Evolutionary conservation across 2,888 invertebrate genomes (phyloP).

Genomic region (Eupithecia exiguata): DNA sequence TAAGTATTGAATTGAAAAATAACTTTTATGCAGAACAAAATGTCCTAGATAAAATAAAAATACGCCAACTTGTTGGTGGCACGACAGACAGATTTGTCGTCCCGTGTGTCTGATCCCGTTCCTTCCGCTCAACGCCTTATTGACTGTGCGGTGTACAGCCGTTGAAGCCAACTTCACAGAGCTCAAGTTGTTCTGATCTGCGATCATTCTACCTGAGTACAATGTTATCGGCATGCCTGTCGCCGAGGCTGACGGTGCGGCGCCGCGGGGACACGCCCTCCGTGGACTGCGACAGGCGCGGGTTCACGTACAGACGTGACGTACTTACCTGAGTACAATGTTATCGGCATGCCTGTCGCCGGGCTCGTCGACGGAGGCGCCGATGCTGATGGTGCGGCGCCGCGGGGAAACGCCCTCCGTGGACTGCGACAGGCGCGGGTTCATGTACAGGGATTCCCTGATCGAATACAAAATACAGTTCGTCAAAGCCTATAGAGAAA

Average conservation of each 20-base stretch:
- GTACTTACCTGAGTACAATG: not conserved
- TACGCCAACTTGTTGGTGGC: too few species aligned
- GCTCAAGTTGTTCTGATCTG: too few species aligned
- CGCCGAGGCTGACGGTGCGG: slow-evolving; percentile 72
- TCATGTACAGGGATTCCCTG: slow-evolving; percentile 83
- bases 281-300: slow-evolving; percentile 76
- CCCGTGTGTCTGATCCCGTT: too few species aligned
- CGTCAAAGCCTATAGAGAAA: not conserved
- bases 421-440: slow-evolving; percentile 80
- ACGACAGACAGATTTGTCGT: too few species aligned
- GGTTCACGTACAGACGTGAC: slow-evolving; percentile 77
- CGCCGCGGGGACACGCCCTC: slow-evolving; percentile 76
- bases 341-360: slow-evolving; percentile 65
- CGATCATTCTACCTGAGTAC: slow-evolving; percentile 4
- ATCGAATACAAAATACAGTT: not conserved
- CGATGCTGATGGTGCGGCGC: slow-evolving; percentile 70
- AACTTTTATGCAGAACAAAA: too few species aligned
- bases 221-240: slow-evolving; percentile 58
- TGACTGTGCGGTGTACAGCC: too few species aligned
- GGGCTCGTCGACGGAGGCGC: slow-evolving; percentile 76
- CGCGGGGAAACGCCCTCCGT: slow-evolving; percentile 74
- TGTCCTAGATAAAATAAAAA: too few species aligned
- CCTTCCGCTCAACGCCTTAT: too few species aligned
- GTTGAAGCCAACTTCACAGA: too few species aligned
- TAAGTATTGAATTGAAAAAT: too few species aligned